Percentiles rank a stretch among this genome's conserved stretches.
These are phyloP conservation scores for Neolamprologus ventralis DNA, from an alignment of 2,113 vertebrate species.

Conservation along the genomic window DNA sequence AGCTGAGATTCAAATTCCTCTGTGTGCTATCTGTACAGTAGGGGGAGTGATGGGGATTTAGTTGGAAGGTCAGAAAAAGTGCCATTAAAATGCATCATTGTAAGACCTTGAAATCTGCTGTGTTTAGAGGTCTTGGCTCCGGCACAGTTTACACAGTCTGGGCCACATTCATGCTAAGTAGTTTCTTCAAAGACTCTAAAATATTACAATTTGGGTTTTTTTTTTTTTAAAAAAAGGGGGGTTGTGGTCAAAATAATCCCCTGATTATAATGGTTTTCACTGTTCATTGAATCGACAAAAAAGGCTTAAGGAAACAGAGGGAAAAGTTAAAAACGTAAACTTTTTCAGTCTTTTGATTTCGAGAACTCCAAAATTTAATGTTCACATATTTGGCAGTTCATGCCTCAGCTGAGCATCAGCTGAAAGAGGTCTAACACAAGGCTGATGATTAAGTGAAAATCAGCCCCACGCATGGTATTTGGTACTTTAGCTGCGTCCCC, in stretches of 20 bases:
- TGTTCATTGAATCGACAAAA: neutral
- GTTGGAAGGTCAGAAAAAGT: constrained; percentile 22
- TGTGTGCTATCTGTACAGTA: constrained; percentile 31
- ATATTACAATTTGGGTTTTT: neutral
- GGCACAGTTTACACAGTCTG: neutral
- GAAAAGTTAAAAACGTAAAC: neutral
- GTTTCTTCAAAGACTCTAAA: neutral
- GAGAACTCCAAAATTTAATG: neutral
- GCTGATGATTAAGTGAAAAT: constrained; percentile 12
- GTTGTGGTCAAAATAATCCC: neutral
- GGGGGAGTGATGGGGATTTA: constrained; percentile 35
- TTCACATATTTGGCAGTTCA: neutral
- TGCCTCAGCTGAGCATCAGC: neutral
- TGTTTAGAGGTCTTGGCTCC: neutral
- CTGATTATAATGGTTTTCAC: neutral
- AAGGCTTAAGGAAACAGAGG: neutral
- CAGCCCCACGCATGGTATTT: neutral
- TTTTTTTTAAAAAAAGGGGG: neutral
- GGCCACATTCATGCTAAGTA: neutral
- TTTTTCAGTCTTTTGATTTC: neutral
- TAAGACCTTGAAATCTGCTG: neutral
- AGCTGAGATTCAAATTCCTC: neutral
- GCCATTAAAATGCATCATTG: neutral
- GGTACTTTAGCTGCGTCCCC: neutral
- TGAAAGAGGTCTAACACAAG: neutral